Evolutionary conservation across 2,888 invertebrate genomes (phyloP), one percentile per base, ranked within the genome.

Genomic region (Agelastica alni): DNA sequence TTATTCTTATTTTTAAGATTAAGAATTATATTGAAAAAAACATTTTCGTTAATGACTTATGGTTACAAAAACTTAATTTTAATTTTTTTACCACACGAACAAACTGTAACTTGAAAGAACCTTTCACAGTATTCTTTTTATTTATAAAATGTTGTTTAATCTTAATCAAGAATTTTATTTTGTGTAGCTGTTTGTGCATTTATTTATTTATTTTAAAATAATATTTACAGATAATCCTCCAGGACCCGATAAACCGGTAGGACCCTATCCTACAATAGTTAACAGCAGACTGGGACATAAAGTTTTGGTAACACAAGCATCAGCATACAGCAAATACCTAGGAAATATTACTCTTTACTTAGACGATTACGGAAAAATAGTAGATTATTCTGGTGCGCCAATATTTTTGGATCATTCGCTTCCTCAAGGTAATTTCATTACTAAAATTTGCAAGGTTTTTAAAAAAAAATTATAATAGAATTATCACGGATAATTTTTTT

Each of bases 271-370:
- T 0, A 85, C 87, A 0, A 80, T 88, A 0, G 81, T 88, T 3
- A 79, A 78, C 9, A 83, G 85, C 59, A 67, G 70, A 48, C 75
- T 78, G 32, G 82, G 82, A 7, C 79, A 81, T 2, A 65, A 80
- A 73, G 83, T 88, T 2, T 76, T 86, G 6, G 82, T 89, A 39
- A 88, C 89, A 10, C 89, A 89, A 75, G 88, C 89, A 0, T 82
- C 85, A 0, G 84, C 86, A 49, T 88, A 84, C 74, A 85, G 87
- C 1, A 85, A 86, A 68, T 94, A 92, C 72, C 77, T 94, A 31
- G 93, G 93, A 7, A 83, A 87, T 70, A 79, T 94, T 43, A 84
- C 85, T 17, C 80, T 93, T 1, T 82, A 75, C 63, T 88, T 92
- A 69, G 83, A 93, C 72, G 77, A 81, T 0, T 68, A 79, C 0